phyloP scores from a whole-genome alignment of 2,113 vertebrate genomes.

The Carassius carassius region DNA sequence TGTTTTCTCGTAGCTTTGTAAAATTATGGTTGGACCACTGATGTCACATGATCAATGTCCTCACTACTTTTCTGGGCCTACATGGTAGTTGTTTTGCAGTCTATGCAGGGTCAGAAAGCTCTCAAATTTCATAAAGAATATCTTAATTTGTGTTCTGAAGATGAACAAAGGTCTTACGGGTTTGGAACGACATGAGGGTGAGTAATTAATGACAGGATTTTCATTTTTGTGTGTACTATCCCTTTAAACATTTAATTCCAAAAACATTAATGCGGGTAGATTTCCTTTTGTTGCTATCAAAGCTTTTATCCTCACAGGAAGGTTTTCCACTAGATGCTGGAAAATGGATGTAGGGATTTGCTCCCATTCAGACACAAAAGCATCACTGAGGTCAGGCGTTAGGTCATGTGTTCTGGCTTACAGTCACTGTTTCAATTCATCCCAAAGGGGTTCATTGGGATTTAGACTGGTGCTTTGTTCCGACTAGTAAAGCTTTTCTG shows the following conservation, averaged over 20 bases:
- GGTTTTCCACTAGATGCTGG: neutral
- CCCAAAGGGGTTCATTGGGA: neutral
- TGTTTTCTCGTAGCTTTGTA: too few species aligned
- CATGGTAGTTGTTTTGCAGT: too few species aligned
- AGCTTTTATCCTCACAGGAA: neutral
- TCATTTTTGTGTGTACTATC: too few species aligned
- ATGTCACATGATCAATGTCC: too few species aligned
- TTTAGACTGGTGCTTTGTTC: neutral
- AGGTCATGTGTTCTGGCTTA: neutral
- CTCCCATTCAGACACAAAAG: neutral
- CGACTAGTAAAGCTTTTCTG: neutral
- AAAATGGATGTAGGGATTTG: neutral
- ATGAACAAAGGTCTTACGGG: too few species aligned
- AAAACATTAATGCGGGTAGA: neutral
- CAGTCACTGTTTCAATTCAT: neutral
- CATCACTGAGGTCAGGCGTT: neutral
- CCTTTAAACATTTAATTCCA: neutral
- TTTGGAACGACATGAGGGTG: too few species aligned
- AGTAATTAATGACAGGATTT: too few species aligned
- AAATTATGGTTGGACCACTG: too few species aligned
- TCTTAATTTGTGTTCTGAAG: too few species aligned
- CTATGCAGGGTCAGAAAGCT: too few species aligned
- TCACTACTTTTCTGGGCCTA: too few species aligned
- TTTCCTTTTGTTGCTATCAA: neutral
- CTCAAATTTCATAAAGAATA: too few species aligned